Base-by-base conservation (phyloP, 2,888 invertebrate species). In the Tiliacea citrago region DNA sequence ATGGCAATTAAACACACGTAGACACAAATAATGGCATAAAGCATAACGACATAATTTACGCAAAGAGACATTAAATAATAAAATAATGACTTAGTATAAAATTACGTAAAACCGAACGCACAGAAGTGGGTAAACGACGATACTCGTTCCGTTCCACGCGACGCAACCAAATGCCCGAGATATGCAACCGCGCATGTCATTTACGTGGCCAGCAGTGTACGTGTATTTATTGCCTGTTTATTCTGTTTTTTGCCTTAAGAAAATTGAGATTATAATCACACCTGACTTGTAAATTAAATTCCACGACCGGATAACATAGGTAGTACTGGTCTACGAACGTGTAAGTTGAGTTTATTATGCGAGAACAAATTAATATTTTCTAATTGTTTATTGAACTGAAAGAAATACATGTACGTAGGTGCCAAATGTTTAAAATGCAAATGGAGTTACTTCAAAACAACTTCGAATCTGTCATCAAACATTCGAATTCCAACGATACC, bases 101-200 rank as follows among this genome's bases (percentile, higher is more conserved):
- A 81, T 90, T 90, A 88, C 90, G 89, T 89, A 91, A 90, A 90
- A 86, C 81, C 72, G 77, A 88, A 86, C 84, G 83, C 73, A 85
- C 72, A 76, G 75, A 76, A 83, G 72, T 73, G 74, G 80, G 82
- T 82, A 84, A 77, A 77, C 72, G 75, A 65, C 68, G 75, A 81
- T 79, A 81, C 87, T 73, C 86, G 91, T 86, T 89, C 86, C 89
- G 88, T 88, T 90, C 77, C 86, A 90, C 86, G 88, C 89, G 77
- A 86, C 83, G 87, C 85, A 88, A 84, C 82, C 80, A 81, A 79
- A 76, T 82, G 90, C 68, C 91, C 91, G 89, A 87, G 74, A 89
- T 90, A 82, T 63, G 80, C 88, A 88, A 69, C 84, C 73, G 86
- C 79, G 89, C 90, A 83, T 91, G 86, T 82, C 86, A 84, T 85